A percentile compares a stretch with the other conserved stretches of the same genome.
Evolutionary conservation across 2,888 invertebrate genomes (phyloP).

Genomic region (Caenorhabditis sp.): DNA sequence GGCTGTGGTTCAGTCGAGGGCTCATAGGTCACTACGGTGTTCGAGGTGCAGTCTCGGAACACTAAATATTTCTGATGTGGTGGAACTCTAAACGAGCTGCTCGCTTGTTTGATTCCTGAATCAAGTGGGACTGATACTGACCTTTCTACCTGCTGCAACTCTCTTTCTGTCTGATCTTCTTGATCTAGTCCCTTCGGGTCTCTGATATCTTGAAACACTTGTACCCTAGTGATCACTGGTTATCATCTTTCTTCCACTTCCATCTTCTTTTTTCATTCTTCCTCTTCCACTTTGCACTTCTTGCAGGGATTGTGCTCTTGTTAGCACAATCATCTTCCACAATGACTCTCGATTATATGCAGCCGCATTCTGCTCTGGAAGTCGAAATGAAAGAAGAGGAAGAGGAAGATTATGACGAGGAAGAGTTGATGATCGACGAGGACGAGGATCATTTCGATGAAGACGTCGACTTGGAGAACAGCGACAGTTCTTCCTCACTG

Average conservation of each 20-base stretch:
- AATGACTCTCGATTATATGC: slow-evolving; percentile 41
- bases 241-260: not conserved
- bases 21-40: slow-evolving; percentile 29
- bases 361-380: slow-evolving; percentile 13
- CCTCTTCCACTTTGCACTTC: not conserved
- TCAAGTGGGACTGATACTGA: too few species aligned
- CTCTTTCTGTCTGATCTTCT: too few species aligned
- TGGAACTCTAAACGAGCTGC: too few species aligned
- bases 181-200: too few species aligned
- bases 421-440: slow-evolving; percentile 56
- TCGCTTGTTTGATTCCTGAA: too few species aligned
- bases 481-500: slow-evolving; percentile 43
- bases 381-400: slow-evolving; percentile 41
- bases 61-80: too few species aligned
- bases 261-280: not conserved
- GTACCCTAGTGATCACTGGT: too few species aligned
- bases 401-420: slow-evolving; percentile 51
- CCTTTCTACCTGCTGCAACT: too few species aligned
- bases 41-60: too few species aligned
- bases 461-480: slow-evolving; percentile 27
- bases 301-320: slow-evolving; percentile 22
- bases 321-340: slow-evolving; percentile 15
- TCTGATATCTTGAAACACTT: too few species aligned
- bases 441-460: slow-evolving; percentile 44
- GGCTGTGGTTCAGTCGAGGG: not conserved